phyloP scores from a whole-genome alignment of 2,113 vertebrate genomes.

The Austrofundulus limnaeus region DNA sequence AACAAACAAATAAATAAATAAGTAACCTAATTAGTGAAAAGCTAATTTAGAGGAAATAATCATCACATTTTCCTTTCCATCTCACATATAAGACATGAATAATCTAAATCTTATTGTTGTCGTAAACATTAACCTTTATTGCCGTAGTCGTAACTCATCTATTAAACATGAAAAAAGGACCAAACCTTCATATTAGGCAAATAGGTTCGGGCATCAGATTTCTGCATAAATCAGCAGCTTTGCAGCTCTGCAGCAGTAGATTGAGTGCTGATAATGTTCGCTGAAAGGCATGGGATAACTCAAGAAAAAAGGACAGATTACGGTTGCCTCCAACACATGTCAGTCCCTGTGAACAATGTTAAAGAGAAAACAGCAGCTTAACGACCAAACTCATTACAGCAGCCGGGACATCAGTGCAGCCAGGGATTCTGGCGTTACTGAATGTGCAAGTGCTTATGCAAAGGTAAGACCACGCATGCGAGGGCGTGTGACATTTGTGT shows the following conservation, averaged over 20 bases:
- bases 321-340: slow-evolving; percentile 54
- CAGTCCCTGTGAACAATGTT: slow-evolving; percentile 67
- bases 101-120: slow-evolving; percentile 46
- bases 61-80: slow-evolving; percentile 29
- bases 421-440: slow-evolving; percentile 37
- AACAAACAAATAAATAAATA: slow-evolving; percentile 67
- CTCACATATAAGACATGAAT: slow-evolving; percentile 49
- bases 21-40: slow-evolving; percentile 48
- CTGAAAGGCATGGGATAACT: slow-evolving; percentile 14
- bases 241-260: slow-evolving; percentile 15
- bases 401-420: slow-evolving; percentile 53
- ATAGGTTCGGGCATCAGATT: slow-evolving; percentile 32
- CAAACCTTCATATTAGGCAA: slow-evolving; percentile 41
- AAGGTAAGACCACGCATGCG: slow-evolving; percentile 9
- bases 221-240: slow-evolving; percentile 26
- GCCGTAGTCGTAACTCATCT: slow-evolving; percentile 40
- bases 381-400: slow-evolving; percentile 71
- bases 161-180: slow-evolving; percentile 30
- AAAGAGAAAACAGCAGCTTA: slow-evolving; percentile 70
- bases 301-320: slow-evolving; percentile 57
- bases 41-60: slow-evolving; percentile 40
- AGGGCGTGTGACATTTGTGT: not conserved
- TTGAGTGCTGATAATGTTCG: slow-evolving; percentile 24
- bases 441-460: slow-evolving; percentile 6
- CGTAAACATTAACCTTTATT: slow-evolving; percentile 49